Evolutionary conservation across 1,140 invertebrate species (phyloP), one percentile per base, ranked within the genome.

Genomic region (Cyphomyrmex costatus): DNA sequence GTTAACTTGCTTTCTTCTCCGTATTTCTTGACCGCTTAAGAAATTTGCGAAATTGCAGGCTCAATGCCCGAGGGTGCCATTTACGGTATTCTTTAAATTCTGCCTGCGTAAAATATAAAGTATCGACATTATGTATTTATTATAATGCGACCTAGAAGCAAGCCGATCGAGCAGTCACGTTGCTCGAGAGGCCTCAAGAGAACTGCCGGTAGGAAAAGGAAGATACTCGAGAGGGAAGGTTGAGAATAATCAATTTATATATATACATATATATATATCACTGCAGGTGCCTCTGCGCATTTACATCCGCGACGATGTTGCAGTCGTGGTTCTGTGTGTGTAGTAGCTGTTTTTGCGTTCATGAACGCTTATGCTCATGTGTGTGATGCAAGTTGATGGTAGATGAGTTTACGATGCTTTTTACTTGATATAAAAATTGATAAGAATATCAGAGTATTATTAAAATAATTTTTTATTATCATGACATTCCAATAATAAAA

Each of bases 41-140:
- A 83, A 89, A 87, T 90, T 85, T 56, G 60, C 66, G 33, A 90
- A 90, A 90, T 90, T 90, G 79, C 89, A 70, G 60, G 49, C 65
- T 58, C 85, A 63, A 53, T 74, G 79, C 89, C 46, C 73, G 74
- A 60, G 85, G 88, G 88, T 60, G 77, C 85, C 73, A 70, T 88
- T 89, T 89, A 89, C 77, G 74, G 77, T 24, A 85, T 88, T 88
- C 56, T 82, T 89, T 76, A 77, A 86, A 80, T 86, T 88, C 82
- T 73, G 63, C 42, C 74, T 70, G 87, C 74, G 83, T 89, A 90
- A 93, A 91, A 91, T 89, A 89, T 92, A 85, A 88, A 93, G 89
- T 89, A 93, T 92, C 92, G 92, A 91, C 93, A 93, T 93, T 92
- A 93, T 93, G 92, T 93, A 93, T 93, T 93, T 93, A 93, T 92